Evolutionary conservation across 1,140 invertebrate genomes (phyloP).

Genomic region (Leptinotarsa defecta): DNA sequence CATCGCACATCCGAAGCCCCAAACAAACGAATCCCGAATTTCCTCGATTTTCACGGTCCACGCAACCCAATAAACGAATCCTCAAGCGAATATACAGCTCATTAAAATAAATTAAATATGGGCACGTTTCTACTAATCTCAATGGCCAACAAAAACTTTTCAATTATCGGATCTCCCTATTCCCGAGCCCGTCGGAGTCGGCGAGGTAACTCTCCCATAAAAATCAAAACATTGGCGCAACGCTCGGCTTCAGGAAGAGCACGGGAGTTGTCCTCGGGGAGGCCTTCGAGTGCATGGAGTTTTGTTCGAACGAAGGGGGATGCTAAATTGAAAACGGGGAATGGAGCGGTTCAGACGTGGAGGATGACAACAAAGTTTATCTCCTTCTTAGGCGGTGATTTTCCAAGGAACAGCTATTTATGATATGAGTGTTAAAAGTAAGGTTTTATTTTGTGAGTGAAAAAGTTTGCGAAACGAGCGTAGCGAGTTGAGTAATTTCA

Average conservation of each 20-base stretch:
- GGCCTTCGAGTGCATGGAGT: constrained; percentile 14
- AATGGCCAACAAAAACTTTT: constrained; percentile 53
- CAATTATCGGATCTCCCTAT: constrained; percentile 44
- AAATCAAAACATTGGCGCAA: constrained; percentile 52
- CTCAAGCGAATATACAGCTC: constrained; percentile 38
- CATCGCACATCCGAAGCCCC: neutral
- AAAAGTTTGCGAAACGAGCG: too few relatives aligned
- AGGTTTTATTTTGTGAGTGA: too few relatives aligned
- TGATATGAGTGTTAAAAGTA: too few relatives aligned
- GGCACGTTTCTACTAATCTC: constrained; percentile 51
- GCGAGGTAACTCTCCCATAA: constrained; percentile 50
- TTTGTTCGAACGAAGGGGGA: constrained; percentile 12
- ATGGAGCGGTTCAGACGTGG: too few relatives aligned
- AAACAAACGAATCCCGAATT: neutral
- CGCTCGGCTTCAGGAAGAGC: constrained; percentile 27
- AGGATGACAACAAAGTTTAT: too few relatives aligned
- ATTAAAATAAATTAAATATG: constrained; percentile 51
- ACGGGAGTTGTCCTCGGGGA: constrained; percentile 37
- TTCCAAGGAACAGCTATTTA: too few relatives aligned
- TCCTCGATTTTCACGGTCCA: constrained; percentile 10
- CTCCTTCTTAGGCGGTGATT: too few relatives aligned
- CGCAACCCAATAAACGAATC: constrained; percentile 28
- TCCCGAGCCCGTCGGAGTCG: constrained; percentile 26
- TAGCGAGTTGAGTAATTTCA: too few relatives aligned
- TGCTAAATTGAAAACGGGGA: neutral